A percentile compares a stretch with the other conserved stretches of the same genome.
Evolutionary conservation across 2,113 vertebrate genomes (phyloP).

Genomic region (Opisthocomus hoazin): DNA sequence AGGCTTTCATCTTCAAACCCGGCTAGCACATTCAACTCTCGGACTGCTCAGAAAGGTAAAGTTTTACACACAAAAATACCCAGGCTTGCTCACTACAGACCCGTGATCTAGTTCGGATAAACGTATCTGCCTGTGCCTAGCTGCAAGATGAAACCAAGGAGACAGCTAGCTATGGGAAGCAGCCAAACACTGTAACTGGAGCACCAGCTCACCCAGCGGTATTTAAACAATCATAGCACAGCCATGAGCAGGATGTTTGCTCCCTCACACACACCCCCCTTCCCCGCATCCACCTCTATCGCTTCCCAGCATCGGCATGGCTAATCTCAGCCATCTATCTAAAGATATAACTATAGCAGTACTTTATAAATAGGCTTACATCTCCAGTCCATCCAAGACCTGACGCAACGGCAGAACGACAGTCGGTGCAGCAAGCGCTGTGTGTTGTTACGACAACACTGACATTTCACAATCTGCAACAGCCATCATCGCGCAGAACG

Average conservation of each 20-base stretch:
- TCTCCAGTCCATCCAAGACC: not conserved
- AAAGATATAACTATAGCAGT: not conserved
- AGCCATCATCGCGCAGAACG: not conserved
- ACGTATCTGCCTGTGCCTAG: not conserved
- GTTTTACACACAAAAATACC: not conserved
- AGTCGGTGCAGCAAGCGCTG: not conserved
- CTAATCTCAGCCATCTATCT: not conserved
- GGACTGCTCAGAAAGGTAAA: not conserved
- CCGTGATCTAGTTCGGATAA: not conserved
- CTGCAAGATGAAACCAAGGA: slow-evolving; percentile 17
- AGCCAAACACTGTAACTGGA: not conserved
- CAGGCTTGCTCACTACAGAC: not conserved
- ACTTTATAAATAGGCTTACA: not conserved
- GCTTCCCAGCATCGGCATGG: not conserved
- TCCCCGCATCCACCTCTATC: not conserved
- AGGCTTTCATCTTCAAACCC: not conserved
- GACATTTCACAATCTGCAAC: slow-evolving; percentile 10
- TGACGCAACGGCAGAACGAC: not conserved
- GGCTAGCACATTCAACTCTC: fast-evolving
- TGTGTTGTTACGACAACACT: not conserved
- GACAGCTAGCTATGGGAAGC: not conserved
- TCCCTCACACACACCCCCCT: not conserved
- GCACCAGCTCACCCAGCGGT: not conserved
- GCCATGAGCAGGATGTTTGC: not conserved
- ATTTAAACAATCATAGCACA: not conserved